Evolutionary conservation across 2,888 invertebrate genomes (phyloP).

Genomic region (Caenorhabditis plicata): DNA sequence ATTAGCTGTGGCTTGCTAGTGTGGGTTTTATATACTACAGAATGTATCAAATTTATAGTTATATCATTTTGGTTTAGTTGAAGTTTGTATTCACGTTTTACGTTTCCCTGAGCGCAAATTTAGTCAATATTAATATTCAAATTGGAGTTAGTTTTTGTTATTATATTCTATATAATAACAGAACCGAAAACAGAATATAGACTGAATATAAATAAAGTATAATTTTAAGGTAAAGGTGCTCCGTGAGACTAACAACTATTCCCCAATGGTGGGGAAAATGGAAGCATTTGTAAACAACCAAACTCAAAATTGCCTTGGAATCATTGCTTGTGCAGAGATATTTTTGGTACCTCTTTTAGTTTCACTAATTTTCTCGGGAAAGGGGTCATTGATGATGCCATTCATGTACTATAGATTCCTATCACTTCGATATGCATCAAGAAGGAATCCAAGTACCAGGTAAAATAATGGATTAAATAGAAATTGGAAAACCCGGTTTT

Average conservation of each 20-base stretch:
- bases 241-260: slow-evolving; percentile 24
- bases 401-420: slow-evolving; percentile 96
- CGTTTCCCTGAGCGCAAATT: too few species aligned
- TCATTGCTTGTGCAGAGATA: slow-evolving; percentile 90
- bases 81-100: too few species aligned
- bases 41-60: too few species aligned
- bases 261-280: slow-evolving; percentile 25
- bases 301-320: slow-evolving; percentile 69
- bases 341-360: slow-evolving; percentile 72
- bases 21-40: too few species aligned
- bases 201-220: background rate
- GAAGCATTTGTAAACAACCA: slow-evolving; percentile 35
- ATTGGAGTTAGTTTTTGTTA: slow-evolving; percentile 74
- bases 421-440: slow-evolving; percentile 84
- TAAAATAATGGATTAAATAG: slow-evolving; percentile 67
- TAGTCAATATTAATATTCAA: too few species aligned
- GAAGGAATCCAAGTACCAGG: slow-evolving; percentile 92
- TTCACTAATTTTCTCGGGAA: slow-evolving; percentile 78
- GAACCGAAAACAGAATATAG: background rate
- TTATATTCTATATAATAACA: too few species aligned
- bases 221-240: slow-evolving; percentile 17
- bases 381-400: slow-evolving; percentile 85
- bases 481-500: slow-evolving; percentile 1
- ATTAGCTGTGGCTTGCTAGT: too few species aligned
- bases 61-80: too few species aligned